These are phyloP conservation scores for Microctenopoma steveboyesi DNA, from an alignment of 2,797 vertebrate species.

Conservation along the genomic window DNA sequence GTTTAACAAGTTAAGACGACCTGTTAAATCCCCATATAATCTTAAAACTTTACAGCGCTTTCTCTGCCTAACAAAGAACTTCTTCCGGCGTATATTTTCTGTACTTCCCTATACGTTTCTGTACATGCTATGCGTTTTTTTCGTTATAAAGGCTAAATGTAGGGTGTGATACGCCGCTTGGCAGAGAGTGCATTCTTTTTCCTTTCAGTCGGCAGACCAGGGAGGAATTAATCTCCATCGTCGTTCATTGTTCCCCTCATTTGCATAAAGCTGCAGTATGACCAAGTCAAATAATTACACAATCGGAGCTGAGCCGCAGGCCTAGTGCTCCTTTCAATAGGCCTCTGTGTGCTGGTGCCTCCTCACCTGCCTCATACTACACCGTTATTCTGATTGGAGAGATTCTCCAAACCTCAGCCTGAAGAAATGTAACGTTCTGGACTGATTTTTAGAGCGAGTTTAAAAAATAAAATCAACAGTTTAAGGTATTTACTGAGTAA, in stretches of 20 bases:
- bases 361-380: slow-evolving; percentile 73
- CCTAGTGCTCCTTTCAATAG: slow-evolving; percentile 76
- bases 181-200: slow-evolving; percentile 72
- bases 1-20: background rate
- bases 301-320: slow-evolving; percentile 81
- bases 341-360: slow-evolving; percentile 66
- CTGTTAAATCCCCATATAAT: background rate
- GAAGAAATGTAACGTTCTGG: background rate
- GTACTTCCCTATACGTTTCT: slow-evolving; percentile 15
- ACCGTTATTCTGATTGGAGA: slow-evolving; percentile 61
- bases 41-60: slow-evolving; percentile 3
- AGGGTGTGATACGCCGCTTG: slow-evolving; percentile 71
- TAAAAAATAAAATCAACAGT: background rate
- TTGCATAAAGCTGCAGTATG: slow-evolving; percentile 96
- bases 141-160: slow-evolving; percentile 50
- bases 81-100: background rate
- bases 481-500: background rate
- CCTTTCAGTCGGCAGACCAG: slow-evolving; percentile 75
- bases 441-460: background rate
- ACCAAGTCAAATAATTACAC: slow-evolving; percentile 93
- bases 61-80: slow-evolving; percentile 12
- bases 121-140: slow-evolving; percentile 21
- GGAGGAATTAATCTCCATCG: slow-evolving; percentile 87
- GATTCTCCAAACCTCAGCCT: background rate
- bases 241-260: slow-evolving; percentile 88